phyloP scores from a whole-genome alignment of 1,140 invertebrate genomes.

The Oncopodura yosiiana region DNA sequence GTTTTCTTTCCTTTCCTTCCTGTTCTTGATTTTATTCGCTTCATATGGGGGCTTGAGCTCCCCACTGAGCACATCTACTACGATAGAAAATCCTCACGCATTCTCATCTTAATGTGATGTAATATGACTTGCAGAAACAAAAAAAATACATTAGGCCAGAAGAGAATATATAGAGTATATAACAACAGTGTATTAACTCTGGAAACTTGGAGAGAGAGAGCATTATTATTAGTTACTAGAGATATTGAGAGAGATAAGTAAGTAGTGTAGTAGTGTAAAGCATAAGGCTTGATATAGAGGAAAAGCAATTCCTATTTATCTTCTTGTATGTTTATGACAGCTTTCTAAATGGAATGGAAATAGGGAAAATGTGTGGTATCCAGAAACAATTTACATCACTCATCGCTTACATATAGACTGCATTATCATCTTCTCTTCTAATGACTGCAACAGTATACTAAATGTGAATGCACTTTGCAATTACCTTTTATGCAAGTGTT shows the following conservation, averaged over 20 bases:
- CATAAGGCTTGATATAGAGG: too few relatives aligned
- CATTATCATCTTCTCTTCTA: too few relatives aligned
- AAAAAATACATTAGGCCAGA: conserved; percentile 11
- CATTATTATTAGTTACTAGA: too few relatives aligned
- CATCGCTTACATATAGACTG: too few relatives aligned
- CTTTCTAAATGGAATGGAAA: conserved; percentile 16
- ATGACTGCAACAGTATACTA: too few relatives aligned
- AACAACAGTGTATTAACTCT: background rate
- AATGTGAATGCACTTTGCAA: too few relatives aligned
- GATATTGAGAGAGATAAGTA: too few relatives aligned
- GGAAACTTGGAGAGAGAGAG: too few relatives aligned
- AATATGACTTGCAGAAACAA: conserved; percentile 31
- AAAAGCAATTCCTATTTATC: too few relatives aligned
- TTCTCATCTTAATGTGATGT: conserved; percentile 27
- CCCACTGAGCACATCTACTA: conserved; percentile 28
- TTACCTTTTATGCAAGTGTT: too few relatives aligned
- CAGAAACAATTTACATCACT: conserved; percentile 9
- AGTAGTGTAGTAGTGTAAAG: too few relatives aligned
- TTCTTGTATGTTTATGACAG: conserved; percentile 33
- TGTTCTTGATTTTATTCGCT: conserved; percentile 36
- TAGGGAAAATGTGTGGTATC: conserved; percentile 9
- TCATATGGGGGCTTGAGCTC: conserved; percentile 29
- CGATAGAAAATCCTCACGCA: conserved; percentile 28
- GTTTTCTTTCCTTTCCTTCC: conserved; percentile 19
- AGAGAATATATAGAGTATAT: too few relatives aligned